These are phyloP conservation scores for Temnothorax nylanderi DNA, from an alignment of 1,140 invertebrate genomes.

Conservation along the genomic window DNA sequence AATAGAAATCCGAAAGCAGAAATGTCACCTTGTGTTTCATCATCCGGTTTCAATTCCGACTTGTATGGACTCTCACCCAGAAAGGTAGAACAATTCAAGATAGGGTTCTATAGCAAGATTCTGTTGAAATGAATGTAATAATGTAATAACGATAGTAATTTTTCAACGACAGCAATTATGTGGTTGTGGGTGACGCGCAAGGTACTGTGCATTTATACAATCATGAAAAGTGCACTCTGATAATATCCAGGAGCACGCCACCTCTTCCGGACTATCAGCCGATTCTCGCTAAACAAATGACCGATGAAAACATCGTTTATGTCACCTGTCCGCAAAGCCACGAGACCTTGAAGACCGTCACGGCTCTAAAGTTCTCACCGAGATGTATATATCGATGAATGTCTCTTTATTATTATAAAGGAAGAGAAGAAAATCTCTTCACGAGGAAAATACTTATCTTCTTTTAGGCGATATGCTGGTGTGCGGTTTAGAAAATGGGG, in stretches of 20 bases:
- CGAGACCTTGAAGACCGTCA: constrained; percentile 54
- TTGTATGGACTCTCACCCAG: constrained; percentile 70
- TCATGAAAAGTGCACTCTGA: constrained; percentile 44
- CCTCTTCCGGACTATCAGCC: constrained; percentile 56
- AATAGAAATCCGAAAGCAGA: constrained; percentile 67
- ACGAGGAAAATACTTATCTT: constrained; percentile 5
- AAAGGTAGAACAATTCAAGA: constrained; percentile 64
- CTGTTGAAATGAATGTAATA: not conserved
- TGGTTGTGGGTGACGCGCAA: constrained; percentile 64
- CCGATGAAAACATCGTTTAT: constrained; percentile 60
- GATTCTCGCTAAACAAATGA: constrained; percentile 55
- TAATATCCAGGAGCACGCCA: constrained; percentile 56
- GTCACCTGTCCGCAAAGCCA: constrained; percentile 62
- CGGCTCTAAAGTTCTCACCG: constrained; percentile 69
- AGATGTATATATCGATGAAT: constrained; percentile 38
- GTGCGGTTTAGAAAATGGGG: constrained; percentile 86
- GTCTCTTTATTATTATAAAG: not conserved
- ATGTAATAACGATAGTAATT: not conserved
- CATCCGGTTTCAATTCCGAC: constrained; percentile 44
- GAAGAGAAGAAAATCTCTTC: not conserved
- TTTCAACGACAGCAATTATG: constrained; percentile 62
- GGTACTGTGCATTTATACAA: constrained; percentile 69
- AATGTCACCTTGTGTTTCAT: constrained; percentile 64
- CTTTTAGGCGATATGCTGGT: constrained; percentile 64
- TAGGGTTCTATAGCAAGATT: not conserved